Percentiles rank a stretch among this genome's conserved stretches.
These are phyloP conservation scores for Platichthys flesus DNA, from an alignment of 2,113 vertebrate genomes.

Conservation along the genomic window DNA sequence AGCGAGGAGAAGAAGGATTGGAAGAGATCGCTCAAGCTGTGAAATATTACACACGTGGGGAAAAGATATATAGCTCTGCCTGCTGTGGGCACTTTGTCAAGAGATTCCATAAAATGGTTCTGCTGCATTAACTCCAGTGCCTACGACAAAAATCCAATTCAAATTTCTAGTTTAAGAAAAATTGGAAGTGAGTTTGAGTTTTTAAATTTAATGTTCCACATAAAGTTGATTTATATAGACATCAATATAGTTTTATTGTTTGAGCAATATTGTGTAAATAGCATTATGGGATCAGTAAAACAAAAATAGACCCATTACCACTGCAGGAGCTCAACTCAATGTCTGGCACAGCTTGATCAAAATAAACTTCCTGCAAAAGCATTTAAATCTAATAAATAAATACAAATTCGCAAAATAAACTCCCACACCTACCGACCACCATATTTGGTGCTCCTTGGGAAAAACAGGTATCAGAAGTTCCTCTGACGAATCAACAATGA, in stretches of 20 bases:
- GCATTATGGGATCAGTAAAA: background rate
- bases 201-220: background rate
- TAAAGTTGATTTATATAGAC: constrained; percentile 29
- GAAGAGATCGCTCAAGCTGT: constrained; percentile 10
- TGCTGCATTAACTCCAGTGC: constrained; percentile 24
- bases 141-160: background rate
- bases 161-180: constrained; percentile 28
- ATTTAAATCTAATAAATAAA: background rate
- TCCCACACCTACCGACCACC: background rate
- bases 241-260: constrained; percentile 5
- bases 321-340: background rate
- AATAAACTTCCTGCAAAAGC: background rate
- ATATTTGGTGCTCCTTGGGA: background rate
- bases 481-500: background rate
- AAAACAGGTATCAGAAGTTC: background rate
- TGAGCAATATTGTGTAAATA: constrained; percentile 6
- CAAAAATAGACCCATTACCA: background rate
- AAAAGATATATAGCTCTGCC: background rate
- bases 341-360: background rate
- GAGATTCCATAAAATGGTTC: constrained; percentile 24
- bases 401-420: background rate
- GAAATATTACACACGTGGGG: constrained; percentile 21
- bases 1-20: background rate
- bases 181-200: background rate
- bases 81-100: constrained; percentile 8